These are phyloP conservation scores for Chrysotoxum bicinctum DNA, from an alignment of 2,888 invertebrate species.

Conservation along the genomic window DNA sequence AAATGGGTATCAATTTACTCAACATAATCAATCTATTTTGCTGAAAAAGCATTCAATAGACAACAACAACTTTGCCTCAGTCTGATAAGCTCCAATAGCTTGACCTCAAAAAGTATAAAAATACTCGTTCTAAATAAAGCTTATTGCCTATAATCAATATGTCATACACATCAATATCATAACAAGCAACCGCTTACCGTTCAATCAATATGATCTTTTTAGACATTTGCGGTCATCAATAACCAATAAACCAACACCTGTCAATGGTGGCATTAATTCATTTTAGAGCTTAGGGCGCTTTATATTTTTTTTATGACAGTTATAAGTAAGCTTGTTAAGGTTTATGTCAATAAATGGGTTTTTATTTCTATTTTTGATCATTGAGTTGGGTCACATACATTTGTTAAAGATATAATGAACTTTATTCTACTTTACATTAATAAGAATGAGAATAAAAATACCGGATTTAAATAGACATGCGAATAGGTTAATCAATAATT, in stretches of 20 bases:
- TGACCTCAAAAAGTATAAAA: not conserved
- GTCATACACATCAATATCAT: slow-evolving; percentile 11
- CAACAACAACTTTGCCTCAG: not conserved
- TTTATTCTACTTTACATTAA: slow-evolving; percentile 13
- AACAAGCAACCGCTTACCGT: slow-evolving; percentile 6
- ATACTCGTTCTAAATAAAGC: not conserved
- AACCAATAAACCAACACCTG: slow-evolving; percentile 28
- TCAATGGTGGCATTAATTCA: slow-evolving; percentile 19
- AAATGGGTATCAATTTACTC: not conserved
- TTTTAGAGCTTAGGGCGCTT: slow-evolving; percentile 3
- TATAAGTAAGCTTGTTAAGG: not conserved
- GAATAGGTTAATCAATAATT: not conserved
- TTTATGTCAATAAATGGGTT: not conserved
- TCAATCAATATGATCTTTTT: slow-evolving; percentile 18
- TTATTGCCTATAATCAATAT: not conserved
- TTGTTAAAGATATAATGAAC: not conserved
- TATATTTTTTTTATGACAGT: slow-evolving; percentile 7
- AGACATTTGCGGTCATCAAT: slow-evolving; percentile 25
- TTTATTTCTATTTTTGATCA: not conserved
- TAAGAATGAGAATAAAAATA: not conserved
- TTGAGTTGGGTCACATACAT: not conserved
- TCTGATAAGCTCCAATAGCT: not conserved
- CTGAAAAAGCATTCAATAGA: not conserved
- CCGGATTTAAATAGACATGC: not conserved
- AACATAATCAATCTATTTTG: not conserved